Base-by-base conservation (phyloP, 2,888 invertebrate genomes). In the Eustalomyia histrio region DNA sequence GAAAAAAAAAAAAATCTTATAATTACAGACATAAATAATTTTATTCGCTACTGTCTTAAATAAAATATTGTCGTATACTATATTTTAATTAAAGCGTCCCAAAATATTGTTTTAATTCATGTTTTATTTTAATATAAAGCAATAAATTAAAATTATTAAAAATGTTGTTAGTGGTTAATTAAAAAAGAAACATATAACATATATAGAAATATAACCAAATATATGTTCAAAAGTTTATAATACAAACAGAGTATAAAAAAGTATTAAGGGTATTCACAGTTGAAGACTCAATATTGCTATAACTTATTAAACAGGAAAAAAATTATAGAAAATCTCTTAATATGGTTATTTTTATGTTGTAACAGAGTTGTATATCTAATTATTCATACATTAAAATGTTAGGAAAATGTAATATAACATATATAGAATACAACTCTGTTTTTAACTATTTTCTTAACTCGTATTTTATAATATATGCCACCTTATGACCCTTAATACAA, bases 81-180 rank as follows among this genome's bases (percentile, higher is more conserved):
- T 21, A 21, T 21, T 2, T 21, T 3, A 3, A 21, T 21, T 21
- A 21, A 21, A 21, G 21, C 21, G 2, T 3, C 2, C 21, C 35
- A 63, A 76, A 68, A 52, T 63, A 63, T 14, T 33, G 35, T 76
- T 55, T 57, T 35, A 47, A 57, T 64, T 0, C 68, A 33, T 50
- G 53, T 63, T 50, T 57, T 50, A 12, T 29, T 29, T 29, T 29
- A 29, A 29, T 29, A 7, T 29, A 29, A 6, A 29, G 29, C 29
- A 29, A 29, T 39, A 39, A n/a, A 79, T 21, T 55, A 72, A 67
- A n/a, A 47, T 72, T 80, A 80, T 73, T 80, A 76, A 80, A 80
- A 76, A 73, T 80, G 47, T 58, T 80, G 80, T 80, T 80, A 68
- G 73, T 73, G 80, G 80, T 80, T 80, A 73, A 80, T 80, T 73